Conservation (phyloP, 1,140 invertebrate species). For the Aphaenogaster floridana region DNA sequence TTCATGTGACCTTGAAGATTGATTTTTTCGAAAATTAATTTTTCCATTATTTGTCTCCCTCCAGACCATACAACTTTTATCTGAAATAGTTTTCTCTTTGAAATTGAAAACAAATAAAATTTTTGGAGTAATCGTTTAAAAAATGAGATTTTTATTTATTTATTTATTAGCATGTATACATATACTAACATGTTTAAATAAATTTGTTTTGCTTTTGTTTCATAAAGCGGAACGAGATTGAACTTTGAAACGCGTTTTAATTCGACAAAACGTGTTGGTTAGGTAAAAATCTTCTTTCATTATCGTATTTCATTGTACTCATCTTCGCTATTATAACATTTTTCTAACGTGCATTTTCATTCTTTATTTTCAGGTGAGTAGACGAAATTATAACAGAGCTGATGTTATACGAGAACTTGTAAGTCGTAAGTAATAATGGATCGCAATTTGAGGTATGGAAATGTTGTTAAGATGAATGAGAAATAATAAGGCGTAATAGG, state of each 20-base stretch:
- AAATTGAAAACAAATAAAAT: no score
- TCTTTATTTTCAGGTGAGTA: constrained; percentile 44
- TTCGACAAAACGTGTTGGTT: background rate
- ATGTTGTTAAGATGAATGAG: constrained; percentile 58
- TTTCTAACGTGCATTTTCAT: constrained; percentile 15
- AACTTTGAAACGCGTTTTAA: constrained; percentile 14
- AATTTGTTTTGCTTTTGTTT: background rate
- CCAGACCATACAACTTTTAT: no score
- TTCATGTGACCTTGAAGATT: no score
- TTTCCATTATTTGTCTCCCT: no score
- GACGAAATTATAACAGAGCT: constrained; percentile 17
- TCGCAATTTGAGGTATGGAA: constrained; percentile 51
- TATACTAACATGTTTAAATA: constrained; percentile 17
- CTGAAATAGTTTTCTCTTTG: no score
- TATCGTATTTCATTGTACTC: background rate
- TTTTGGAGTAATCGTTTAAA: no score
- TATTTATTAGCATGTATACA: background rate
- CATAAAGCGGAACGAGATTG: background rate
- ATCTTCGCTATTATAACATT: background rate
- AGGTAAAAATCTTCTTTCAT: constrained; percentile 1
- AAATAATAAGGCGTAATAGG: constrained; percentile 59
- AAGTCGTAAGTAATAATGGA: constrained; percentile 55
- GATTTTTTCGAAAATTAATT: no score
- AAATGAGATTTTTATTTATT: no score
- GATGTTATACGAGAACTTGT: constrained; percentile 11